Base-by-base conservation (phyloP, 1,140 invertebrate species). In the Leptoteleia sp. region DNA sequence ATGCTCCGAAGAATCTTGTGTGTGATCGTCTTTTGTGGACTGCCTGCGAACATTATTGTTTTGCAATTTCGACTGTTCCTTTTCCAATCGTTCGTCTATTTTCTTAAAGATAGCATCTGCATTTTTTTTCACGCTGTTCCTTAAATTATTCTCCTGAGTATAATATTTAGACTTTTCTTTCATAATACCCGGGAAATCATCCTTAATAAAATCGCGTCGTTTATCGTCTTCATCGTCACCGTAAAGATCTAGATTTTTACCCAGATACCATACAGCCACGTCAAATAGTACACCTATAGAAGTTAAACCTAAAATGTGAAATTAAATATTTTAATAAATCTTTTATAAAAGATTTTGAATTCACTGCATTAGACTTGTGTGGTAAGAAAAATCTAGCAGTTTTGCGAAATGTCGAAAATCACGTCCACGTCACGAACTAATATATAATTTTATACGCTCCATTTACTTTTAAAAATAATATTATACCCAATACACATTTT, bases 271-370 rank as follows among this genome's bases (percentile, higher is more conserved):
- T 0, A 93, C 91, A 0, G 87, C 75, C 4, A 82, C 83, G 62
- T 93, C 92, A 29, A 93, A 91, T n/a, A 92, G 9, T 11, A 91
- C 88, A 22, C 91, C 91, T 25, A 92, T 76, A 0, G 86, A 78
- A 9, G 91, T 91, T 11, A 93, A 89, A 40, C 85, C 91, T 92
- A 62, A 84, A 86, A 71, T 33, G 11, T 43, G 22, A 33, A n/a
- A 27, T 29, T 1, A 11, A 38, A 48, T 11, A 22, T 22, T n/a
- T n/a, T n/a, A n/a, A n/a, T n/a, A n/a, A n/a, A n/a, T n/a, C n/a
- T n/a, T n/a, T n/a, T n/a, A n/a, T n/a, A n/a, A n/a, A n/a, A n/a
- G n/a, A n/a, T n/a, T n/a, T n/a, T n/a, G n/a, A n/a, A n/a, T n/a
- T n/a, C n/a, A n/a, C n/a, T n/a, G n/a, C n/a, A n/a, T n/a, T n/a